A percentile compares a stretch with the other conserved stretches of the same genome.
Conservation (phyloP, 2,113 vertebrate genomes). For the Eptesicus fuscus region DNA sequence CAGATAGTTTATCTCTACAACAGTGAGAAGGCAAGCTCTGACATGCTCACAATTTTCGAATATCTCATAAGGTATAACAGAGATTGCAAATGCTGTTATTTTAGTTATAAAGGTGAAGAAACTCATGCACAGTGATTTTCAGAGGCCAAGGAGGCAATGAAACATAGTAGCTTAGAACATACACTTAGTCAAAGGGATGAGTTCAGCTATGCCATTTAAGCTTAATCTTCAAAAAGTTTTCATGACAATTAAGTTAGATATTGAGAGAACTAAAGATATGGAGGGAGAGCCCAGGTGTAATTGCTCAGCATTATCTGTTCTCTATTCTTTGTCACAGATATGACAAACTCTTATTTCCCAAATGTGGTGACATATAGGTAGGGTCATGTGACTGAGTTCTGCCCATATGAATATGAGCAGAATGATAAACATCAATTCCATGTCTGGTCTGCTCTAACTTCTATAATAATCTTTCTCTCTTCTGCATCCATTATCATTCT, state of each 20-base stretch:
- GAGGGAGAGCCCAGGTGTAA: not conserved
- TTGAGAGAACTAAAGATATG: not conserved
- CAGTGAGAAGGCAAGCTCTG: slow-evolving; percentile 29
- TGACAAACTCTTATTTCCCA: not conserved
- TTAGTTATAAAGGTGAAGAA: slow-evolving; percentile 41
- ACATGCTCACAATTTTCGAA: slow-evolving; percentile 22
- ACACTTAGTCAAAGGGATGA: not conserved
- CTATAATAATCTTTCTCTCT: not conserved
- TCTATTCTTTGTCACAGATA: not conserved
- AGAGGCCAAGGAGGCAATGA: not conserved
- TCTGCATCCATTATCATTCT: not conserved
- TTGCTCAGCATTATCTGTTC: not conserved
- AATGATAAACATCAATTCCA: not conserved
- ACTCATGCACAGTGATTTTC: not conserved
- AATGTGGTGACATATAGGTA: not conserved
- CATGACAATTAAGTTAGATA: not conserved
- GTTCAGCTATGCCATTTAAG: not conserved
- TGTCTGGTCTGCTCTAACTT: not conserved
- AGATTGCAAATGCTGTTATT: not conserved
- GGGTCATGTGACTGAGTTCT: not conserved
- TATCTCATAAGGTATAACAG: not conserved
- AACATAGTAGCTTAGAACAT: not conserved
- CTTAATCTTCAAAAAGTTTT: not conserved
- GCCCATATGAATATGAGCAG: not conserved
- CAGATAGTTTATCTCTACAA: not conserved